A percentile compares a stretch with the other conserved stretches of the same genome.
Conservation (phyloP, 2,113 vertebrate genomes). For the Sinocyclocheilus maitianheensis region DNA sequence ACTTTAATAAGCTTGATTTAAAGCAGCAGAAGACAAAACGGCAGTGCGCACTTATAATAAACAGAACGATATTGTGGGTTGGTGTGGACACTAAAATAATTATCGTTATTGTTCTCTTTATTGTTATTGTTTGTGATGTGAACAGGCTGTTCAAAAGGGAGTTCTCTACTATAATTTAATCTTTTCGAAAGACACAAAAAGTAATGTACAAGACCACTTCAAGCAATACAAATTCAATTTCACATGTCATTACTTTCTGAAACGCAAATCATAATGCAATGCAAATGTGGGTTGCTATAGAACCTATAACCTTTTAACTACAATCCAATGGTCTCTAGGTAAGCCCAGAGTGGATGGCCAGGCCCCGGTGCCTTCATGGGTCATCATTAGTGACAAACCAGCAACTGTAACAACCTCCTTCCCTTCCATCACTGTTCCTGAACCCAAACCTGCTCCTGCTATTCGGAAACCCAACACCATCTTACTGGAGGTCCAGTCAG, state of each 20-base stretch:
- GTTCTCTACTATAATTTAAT: background rate
- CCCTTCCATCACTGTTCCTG: constrained; percentile 63
- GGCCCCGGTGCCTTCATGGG: constrained; percentile 65
- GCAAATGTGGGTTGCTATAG: background rate
- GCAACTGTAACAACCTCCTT: constrained; percentile 74
- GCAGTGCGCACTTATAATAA: no score
- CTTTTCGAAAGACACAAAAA: background rate
- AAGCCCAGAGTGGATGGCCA: constrained; percentile 73
- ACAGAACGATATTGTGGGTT: no score
- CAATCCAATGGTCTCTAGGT: constrained; percentile 70
- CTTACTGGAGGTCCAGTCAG: constrained; percentile 73
- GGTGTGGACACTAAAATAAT: no score
- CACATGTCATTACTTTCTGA: constrained; percentile 24
- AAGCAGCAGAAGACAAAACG: no score
- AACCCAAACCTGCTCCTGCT: constrained; percentile 59
- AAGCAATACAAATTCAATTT: constrained; percentile 2
- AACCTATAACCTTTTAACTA: background rate
- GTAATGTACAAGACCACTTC: background rate
- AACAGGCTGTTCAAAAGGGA: no score
- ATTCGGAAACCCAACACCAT: constrained; percentile 73
- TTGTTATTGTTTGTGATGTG: no score
- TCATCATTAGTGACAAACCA: constrained; percentile 62
- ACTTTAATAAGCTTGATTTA: no score
- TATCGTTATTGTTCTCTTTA: no score
- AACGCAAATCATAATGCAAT: background rate